Evolutionary conservation across 2,888 invertebrate species (phyloP).

Genomic region (Alitta virens): DNA sequence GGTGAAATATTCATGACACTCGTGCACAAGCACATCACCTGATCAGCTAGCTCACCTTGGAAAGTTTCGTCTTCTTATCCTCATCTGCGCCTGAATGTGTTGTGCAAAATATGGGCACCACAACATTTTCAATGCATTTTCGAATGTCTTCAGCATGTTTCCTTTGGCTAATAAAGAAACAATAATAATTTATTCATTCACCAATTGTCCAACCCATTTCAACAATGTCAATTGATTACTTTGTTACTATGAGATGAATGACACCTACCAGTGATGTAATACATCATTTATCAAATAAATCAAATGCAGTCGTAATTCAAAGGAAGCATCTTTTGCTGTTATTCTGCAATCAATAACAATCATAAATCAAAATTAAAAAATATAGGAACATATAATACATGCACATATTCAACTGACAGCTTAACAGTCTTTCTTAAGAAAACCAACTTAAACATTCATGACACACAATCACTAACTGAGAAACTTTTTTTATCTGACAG

Average conservation of each 20-base stretch:
- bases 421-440: too few relatives aligned
- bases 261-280: conserved; percentile 73
- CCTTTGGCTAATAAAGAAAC: conserved; percentile 73
- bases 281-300: conserved; percentile 99
- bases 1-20: too few relatives aligned
- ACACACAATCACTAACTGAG: too few relatives aligned
- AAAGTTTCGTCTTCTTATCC: conserved; percentile 81
- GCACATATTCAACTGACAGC: too few relatives aligned
- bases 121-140: conserved; percentile 88
- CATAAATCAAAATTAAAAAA: too few relatives aligned
- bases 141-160: conserved; percentile 93
- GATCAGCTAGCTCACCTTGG: conserved; percentile 64
- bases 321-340: conserved; percentile 68
- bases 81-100: conserved; percentile 81
- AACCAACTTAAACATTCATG: too few relatives aligned
- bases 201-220: too few relatives aligned
- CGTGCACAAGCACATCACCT: too few relatives aligned
- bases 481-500: too few relatives aligned
- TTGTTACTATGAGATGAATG: neutral
- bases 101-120: conserved; percentile 97
- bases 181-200: too few relatives aligned
- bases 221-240: too few relatives aligned
- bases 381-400: too few relatives aligned
- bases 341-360: conserved; percentile 55
- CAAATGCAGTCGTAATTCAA: conserved; percentile 91